Base-by-base conservation (phyloP, 1,140 invertebrate species). In the Portunus trituberculatus region DNA sequence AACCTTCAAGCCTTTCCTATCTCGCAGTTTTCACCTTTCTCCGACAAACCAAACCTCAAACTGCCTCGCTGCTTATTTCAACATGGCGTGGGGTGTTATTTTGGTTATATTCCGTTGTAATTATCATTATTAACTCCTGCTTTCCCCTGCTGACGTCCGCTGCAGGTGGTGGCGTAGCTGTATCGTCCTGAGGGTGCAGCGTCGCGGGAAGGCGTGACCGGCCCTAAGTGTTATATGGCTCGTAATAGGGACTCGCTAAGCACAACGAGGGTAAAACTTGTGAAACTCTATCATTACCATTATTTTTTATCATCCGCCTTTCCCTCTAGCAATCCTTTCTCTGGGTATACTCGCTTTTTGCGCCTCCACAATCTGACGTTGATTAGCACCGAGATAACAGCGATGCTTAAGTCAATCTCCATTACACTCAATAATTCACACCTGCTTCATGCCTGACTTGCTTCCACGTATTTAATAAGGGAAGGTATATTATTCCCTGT, bases 321-420 rank as follows among this genome's bases (percentile, higher is more conserved):
- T 76, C 20, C 20, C n/a, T 76, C 7, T 20, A n/a, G 67, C 67
- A 76, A 76, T 7, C 67, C 67, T 7, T 76, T 20, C 12, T n/a
- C 16, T n/a, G 25, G 25, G 0, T 76, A n/a, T n/a, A n/a, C 20
- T 7, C 12, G 52, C 20, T 76, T 76, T 76, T 76, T 76, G 67
- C 25, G 67, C 6, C 67, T 2, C 20, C 25, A 76, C 4, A n/a
- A 76, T 76, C 67, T 76, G 67, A 76, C 67, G 20, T 25, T 76
- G 67, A n/a, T 76, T 76, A 76, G 12, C n/a, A 25, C 7, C 67
- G 67, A 25, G 67, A 76, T 76, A 76, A 76, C 20, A 76, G 20
- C 67, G 20, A 76, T 76, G 67, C 67, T 76, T 76, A 76, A 76
- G 67, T 76, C 67, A 76, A 76, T 76, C n/a, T 76, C 67, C 67